These are phyloP conservation scores for Taurulus bubalis DNA, from an alignment of 2,113 vertebrate species.

Conservation along the genomic window DNA sequence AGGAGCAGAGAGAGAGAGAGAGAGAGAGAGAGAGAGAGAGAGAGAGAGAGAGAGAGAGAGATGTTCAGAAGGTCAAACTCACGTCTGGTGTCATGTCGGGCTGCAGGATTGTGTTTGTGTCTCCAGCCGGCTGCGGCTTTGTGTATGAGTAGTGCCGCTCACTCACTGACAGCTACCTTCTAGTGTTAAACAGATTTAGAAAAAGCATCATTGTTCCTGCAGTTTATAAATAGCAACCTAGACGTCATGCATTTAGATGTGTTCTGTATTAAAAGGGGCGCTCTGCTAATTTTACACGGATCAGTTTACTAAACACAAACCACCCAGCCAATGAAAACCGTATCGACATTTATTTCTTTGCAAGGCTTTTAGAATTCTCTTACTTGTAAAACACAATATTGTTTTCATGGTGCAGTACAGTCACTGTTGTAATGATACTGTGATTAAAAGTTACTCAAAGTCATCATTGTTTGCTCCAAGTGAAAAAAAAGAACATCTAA, in stretches of 20 bases:
- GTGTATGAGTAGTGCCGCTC: not conserved
- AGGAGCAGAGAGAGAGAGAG: constrained; percentile 13
- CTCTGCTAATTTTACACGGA: not conserved
- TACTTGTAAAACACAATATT: not conserved
- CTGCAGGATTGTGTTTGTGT: not conserved
- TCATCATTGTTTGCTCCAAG: not conserved
- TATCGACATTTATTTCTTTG: not conserved
- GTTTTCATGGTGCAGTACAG: not conserved
- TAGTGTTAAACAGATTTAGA: not conserved
- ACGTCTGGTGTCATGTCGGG: not conserved
- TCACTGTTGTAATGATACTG: not conserved
- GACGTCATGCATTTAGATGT: not conserved
- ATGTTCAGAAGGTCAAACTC: not conserved
- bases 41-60: constrained; percentile 3
- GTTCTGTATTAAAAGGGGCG: not conserved
- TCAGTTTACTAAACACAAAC: not conserved
- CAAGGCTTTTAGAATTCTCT: not conserved
- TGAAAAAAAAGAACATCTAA: no score
- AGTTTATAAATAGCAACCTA: not conserved
- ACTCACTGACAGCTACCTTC: not conserved
- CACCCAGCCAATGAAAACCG: not conserved
- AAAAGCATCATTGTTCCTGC: not conserved
- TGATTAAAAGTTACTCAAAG: not conserved
- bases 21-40: not conserved
- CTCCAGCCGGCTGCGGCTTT: not conserved